These are phyloP conservation scores for Babyrousa celebensis DNA, from an alignment of 2,797 vertebrate species.

Conservation along the genomic window DNA sequence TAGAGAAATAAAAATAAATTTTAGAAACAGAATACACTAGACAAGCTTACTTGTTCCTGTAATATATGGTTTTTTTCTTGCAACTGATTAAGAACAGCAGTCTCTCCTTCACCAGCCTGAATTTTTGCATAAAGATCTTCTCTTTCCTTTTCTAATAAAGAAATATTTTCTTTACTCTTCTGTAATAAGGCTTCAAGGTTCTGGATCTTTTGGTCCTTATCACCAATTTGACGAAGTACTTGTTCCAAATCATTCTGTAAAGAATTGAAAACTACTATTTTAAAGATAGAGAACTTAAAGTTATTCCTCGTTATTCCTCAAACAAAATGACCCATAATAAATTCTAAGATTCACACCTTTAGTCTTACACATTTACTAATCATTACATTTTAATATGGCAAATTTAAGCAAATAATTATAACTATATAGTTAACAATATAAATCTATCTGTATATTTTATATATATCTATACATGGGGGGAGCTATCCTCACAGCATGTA, in stretches of 20 bases:
- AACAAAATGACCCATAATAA: slow-evolving; percentile 69
- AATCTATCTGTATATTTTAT: not conserved
- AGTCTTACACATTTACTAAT: slow-evolving; percentile 19
- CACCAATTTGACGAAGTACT: slow-evolving; percentile 98
- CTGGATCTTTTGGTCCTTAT: slow-evolving; percentile 99
- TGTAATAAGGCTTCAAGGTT: slow-evolving; percentile 99
- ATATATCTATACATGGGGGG: too few relatives aligned
- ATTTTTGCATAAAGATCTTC: slow-evolving; percentile 99
- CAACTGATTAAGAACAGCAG: slow-evolving; percentile 97
- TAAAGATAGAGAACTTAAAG: slow-evolving; percentile 80
- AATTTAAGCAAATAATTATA: slow-evolving; percentile 62
- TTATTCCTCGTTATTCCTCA: slow-evolving; percentile 64
- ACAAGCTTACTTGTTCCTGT: slow-evolving; percentile 95
- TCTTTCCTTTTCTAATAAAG: slow-evolving; percentile 96
- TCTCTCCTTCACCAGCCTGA: slow-evolving; percentile 98
- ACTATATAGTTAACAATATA: slow-evolving; percentile 62
- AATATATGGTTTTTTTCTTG: slow-evolving; percentile 98
- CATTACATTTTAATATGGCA: slow-evolving; percentile 60
- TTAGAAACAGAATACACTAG: not conserved
- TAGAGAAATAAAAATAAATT: not conserved
- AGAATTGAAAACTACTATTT: slow-evolving; percentile 76
- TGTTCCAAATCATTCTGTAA: slow-evolving; percentile 98
- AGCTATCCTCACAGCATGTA: too few relatives aligned
- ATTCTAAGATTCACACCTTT: slow-evolving; percentile 53
- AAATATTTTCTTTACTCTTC: slow-evolving; percentile 97